These are phyloP conservation scores for Gavialis gangeticus DNA, from an alignment of 2,113 vertebrate species.

Conservation along the genomic window DNA sequence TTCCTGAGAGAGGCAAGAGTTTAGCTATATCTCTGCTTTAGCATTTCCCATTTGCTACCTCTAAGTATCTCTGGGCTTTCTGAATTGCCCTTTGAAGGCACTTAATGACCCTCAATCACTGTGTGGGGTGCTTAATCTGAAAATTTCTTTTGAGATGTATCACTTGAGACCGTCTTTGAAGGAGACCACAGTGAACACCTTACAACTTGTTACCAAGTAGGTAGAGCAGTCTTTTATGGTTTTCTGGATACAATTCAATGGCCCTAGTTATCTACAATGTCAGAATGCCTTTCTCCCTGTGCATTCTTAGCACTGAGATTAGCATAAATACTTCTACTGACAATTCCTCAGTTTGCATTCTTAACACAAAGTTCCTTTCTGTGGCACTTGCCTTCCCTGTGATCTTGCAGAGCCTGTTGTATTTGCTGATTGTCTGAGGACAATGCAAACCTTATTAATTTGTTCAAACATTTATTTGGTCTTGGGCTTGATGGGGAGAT, in stretches of 20 bases:
- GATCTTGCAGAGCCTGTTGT: not conserved
- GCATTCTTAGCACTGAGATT: not conserved
- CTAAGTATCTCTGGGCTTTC: too few species aligned
- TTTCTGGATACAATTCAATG: not conserved
- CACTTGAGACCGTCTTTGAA: not conserved
- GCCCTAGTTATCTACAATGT: not conserved
- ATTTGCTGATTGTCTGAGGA: not conserved
- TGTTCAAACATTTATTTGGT: not conserved
- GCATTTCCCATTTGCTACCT: too few species aligned
- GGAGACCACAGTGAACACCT: not conserved
- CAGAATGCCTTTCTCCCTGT: not conserved
- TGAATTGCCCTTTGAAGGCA: too few species aligned
- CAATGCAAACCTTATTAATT: not conserved
- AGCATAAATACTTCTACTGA: not conserved
- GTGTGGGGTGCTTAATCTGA: too few species aligned
- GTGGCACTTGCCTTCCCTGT: not conserved
- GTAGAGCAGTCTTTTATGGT: not conserved
- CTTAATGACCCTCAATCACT: too few species aligned
- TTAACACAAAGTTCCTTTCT: not conserved
- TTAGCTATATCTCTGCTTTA: too few species aligned
- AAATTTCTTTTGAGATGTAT: too few species aligned
- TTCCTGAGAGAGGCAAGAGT: too few species aligned
- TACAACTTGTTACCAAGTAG: not conserved
- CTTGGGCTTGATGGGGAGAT: not conserved
- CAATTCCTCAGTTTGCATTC: not conserved